Percentiles rank a stretch among this genome's conserved stretches.
Evolutionary conservation across 2,797 vertebrate genomes (phyloP).

Genomic region (Melanotaenia boesemani): DNA sequence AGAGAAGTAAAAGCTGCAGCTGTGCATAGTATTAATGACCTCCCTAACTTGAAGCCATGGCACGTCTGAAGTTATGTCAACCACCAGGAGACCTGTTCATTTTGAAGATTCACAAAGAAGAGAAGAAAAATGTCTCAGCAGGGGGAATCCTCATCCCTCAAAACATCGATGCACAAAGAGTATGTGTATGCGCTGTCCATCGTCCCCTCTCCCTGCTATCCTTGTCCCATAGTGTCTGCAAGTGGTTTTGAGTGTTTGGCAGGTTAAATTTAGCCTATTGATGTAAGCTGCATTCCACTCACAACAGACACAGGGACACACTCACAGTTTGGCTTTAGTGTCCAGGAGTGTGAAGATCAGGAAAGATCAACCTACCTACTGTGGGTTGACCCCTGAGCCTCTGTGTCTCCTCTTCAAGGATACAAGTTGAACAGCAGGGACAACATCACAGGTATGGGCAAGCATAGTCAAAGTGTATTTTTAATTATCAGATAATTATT

Average conservation of each 20-base stretch:
- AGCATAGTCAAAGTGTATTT: conserved; percentile 17
- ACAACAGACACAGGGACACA: conserved; percentile 88
- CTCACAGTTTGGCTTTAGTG: conserved; percentile 87
- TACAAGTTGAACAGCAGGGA: conserved; percentile 65
- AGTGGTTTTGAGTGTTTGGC: conserved; percentile 91
- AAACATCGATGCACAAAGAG: conserved; percentile 14
- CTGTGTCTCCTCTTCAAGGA: conserved; percentile 73
- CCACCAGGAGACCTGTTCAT: conserved; percentile 20
- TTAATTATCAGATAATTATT: conserved; percentile 1
- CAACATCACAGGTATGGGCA: conserved; percentile 78
- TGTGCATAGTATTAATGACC: conserved; percentile 1
- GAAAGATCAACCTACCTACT: conserved; percentile 81
- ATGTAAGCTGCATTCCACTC: conserved; percentile 96
- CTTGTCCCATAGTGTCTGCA: conserved; percentile 82
- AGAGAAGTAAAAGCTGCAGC: conserved; percentile 25
- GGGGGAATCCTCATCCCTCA: conserved; percentile 20
- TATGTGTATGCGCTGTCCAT: conserved; percentile 30
- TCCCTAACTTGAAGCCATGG: not conserved
- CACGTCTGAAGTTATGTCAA: conserved; percentile 23
- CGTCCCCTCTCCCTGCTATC: conserved; percentile 37
- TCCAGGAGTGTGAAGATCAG: conserved; percentile 90
- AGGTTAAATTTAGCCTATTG: conserved; percentile 97
- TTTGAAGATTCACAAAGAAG: conserved; percentile 30
- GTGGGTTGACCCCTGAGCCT: conserved; percentile 81
- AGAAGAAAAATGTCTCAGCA: conserved; percentile 17